Percentiles rank a stretch among this genome's conserved stretches.
phyloP scores from a whole-genome alignment of 1,140 invertebrate genomes.

The Sinella curviseta region DNA sequence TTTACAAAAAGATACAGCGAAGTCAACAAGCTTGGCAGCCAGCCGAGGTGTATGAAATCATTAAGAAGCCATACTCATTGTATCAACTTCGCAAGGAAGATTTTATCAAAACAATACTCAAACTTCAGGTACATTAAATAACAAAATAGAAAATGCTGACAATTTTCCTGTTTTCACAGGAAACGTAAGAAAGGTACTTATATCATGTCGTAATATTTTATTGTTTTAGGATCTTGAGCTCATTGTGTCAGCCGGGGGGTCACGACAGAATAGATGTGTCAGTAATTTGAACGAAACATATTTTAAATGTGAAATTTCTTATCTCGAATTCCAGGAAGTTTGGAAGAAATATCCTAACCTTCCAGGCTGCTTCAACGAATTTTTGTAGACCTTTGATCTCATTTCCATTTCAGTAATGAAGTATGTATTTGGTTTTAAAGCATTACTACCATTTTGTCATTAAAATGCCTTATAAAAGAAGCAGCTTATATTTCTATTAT shows the following conservation, averaged over 20 bases:
- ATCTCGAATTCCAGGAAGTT: constrained; percentile 28
- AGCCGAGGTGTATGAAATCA: constrained; percentile 18
- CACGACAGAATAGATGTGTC: constrained; percentile 1
- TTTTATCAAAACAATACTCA: constrained; percentile 33
- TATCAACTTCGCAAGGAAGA: constrained; percentile 28
- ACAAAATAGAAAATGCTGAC: background rate
- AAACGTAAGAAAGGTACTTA: background rate
- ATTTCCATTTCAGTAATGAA: background rate
- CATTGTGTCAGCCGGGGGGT: constrained; percentile 13
- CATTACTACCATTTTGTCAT: no score
- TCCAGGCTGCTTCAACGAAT: constrained; percentile 35
- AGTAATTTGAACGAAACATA: background rate
- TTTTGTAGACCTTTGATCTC: constrained; percentile 13
- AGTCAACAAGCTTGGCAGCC: constrained; percentile 34
- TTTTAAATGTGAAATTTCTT: constrained; percentile 35
- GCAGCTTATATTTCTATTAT: no score
- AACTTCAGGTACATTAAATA: constrained; percentile 29
- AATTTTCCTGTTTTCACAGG: background rate
- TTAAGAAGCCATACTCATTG: constrained; percentile 12
- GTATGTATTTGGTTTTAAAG: no score
- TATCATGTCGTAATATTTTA: background rate
- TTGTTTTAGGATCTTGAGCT: constrained; percentile 21
- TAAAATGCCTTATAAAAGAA: no score
- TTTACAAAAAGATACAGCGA: constrained; percentile 32
- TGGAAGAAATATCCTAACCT: constrained; percentile 33